Evolutionary conservation across 2,797 vertebrate genomes (phyloP).

Genomic region (Coregonus ussuriensis): DNA sequence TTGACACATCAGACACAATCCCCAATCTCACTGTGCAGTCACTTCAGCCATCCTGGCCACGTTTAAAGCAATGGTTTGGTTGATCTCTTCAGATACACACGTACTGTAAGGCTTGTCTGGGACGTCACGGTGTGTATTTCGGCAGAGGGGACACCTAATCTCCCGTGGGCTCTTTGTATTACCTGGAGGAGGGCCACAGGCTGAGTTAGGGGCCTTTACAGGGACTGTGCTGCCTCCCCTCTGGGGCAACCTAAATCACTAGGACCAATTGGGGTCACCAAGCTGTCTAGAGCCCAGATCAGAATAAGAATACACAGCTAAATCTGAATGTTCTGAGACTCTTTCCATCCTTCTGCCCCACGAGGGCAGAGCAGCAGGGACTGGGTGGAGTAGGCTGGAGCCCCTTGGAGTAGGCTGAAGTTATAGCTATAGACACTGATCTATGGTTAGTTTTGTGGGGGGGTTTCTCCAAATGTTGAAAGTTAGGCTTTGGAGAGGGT

Average conservation of each 20-base stretch:
- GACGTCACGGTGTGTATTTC: not conserved
- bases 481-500: not conserved
- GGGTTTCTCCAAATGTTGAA: too few relatives aligned
- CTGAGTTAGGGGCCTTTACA: conserved; percentile 9
- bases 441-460: not conserved
- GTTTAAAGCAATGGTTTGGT: not conserved
- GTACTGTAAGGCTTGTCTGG: not conserved
- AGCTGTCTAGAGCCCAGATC: not conserved
- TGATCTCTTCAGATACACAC: not conserved
- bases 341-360: conserved; percentile 47
- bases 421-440: not conserved
- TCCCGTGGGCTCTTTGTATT: conserved; percentile 9
- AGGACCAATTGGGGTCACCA: conserved; percentile 10
- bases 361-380: conserved; percentile 33
- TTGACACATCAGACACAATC: not conserved
- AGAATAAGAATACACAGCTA: conserved; percentile 25
- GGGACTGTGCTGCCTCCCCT: not conserved
- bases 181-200: conserved; percentile 23
- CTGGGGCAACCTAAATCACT: conserved; percentile 9
- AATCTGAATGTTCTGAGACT: conserved; percentile 52
- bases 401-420: not conserved
- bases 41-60: not conserved
- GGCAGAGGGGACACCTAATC: conserved; percentile 10
- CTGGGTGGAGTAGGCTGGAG: not conserved
- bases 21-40: not conserved